Evolutionary conservation across 2,797 vertebrate species (phyloP).

Genomic region (Holocentrus rufus): DNA sequence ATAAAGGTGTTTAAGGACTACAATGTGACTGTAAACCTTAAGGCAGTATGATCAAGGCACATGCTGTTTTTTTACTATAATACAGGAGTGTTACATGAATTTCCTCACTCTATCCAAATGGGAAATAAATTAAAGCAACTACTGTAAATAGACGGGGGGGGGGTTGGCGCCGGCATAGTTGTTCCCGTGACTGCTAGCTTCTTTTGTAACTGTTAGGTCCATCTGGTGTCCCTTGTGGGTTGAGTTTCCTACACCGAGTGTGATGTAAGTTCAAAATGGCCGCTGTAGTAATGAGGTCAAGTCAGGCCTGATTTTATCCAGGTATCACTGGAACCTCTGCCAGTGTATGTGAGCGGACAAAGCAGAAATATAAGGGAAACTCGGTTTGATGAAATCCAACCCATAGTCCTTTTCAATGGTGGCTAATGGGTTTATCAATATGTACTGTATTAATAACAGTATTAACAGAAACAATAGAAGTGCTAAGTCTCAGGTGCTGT

Average conservation of each 20-base stretch:
- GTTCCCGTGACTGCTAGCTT: no score
- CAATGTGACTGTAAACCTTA: constrained; percentile 34
- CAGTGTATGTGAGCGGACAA: no score
- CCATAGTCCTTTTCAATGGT: neutral
- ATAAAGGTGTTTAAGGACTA: neutral
- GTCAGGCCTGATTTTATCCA: no score
- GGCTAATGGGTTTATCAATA: neutral
- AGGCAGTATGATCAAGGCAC: constrained; percentile 67
- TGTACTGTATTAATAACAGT: neutral
- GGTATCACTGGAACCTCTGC: no score
- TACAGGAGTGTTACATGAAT: constrained; percentile 15
- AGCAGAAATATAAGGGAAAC: no score
- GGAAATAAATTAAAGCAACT: neutral
- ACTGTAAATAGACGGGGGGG: neutral
- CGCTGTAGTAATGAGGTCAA: no score
- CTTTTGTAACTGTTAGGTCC: no score
- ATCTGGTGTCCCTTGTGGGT: no score
- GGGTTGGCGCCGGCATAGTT: no score
- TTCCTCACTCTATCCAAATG: neutral
- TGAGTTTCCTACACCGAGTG: no score
- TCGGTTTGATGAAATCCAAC: no score
- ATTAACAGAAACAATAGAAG: neutral
- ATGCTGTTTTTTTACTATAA: neutral
- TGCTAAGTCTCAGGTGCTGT: neutral
- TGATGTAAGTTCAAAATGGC: no score